A percentile compares a stretch with the other conserved stretches of the same genome.
These are phyloP conservation scores for Calidris pygmaea DNA, from an alignment of 2,113 vertebrate species.

Conservation along the genomic window DNA sequence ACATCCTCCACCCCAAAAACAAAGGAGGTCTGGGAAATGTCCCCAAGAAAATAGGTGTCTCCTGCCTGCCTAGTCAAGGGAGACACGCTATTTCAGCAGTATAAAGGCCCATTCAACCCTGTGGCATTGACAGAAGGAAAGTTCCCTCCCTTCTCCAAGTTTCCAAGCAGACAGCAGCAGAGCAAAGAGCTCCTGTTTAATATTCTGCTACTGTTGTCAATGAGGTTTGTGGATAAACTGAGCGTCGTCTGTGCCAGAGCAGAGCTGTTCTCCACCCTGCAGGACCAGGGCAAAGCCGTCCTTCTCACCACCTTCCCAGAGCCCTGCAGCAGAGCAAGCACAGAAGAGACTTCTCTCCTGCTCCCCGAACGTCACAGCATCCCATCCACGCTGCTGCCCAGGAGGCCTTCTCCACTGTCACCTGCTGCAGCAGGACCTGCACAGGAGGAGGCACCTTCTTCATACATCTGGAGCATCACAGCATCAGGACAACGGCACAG, in stretches of 20 bases:
- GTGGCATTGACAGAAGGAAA: neutral
- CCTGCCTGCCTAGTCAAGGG: neutral
- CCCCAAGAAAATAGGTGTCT: constrained; percentile 13
- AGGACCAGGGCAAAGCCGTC: neutral
- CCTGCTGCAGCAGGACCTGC: neutral
- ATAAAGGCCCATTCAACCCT: constrained; percentile 26
- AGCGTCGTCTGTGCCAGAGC: neutral
- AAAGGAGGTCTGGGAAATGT: neutral
- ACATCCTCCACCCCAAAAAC: neutral
- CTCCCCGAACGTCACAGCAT: neutral
- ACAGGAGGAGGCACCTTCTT: neutral
- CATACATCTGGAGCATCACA: neutral
- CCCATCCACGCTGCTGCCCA: neutral
- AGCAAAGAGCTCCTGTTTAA: constrained; percentile 43
- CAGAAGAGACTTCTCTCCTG: neutral
- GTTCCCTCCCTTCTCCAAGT: constrained; percentile 29
- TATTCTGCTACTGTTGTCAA: constrained; percentile 43
- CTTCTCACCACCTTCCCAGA: neutral
- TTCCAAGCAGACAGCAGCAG: constrained; percentile 35
- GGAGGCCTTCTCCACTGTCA: neutral
- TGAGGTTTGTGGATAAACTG: constrained; percentile 44
- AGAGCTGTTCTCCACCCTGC: constrained; percentile 26
- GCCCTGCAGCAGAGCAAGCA: neutral
- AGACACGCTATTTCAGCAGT: neutral
- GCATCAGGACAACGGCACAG: neutral